Evolutionary conservation across 2,113 vertebrate species (phyloP).

Genomic region (Boulengeromyrus knoepffleri): DNA sequence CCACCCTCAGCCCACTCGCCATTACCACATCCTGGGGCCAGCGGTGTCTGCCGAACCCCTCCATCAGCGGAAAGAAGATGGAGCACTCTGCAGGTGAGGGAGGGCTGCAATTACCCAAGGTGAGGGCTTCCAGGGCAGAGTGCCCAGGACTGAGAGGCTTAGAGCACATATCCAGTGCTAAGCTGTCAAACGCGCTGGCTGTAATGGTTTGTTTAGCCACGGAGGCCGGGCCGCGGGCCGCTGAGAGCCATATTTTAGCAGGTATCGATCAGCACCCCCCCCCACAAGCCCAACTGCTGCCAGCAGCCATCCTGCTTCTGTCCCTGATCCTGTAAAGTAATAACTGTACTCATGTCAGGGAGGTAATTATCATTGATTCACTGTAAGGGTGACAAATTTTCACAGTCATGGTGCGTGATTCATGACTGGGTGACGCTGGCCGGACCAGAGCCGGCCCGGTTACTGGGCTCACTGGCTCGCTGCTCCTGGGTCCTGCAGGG

Average conservation of each 20-base stretch:
- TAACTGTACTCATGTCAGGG: conserved; percentile 95
- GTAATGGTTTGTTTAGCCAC: conserved; percentile 83
- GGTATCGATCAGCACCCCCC: conserved; percentile 78
- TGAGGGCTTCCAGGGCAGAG: conserved; percentile 44
- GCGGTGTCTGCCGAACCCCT: conserved; percentile 55
- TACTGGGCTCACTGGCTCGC: conserved; percentile 25
- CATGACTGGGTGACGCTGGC: conserved; percentile 67
- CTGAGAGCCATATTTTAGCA: conserved; percentile 82
- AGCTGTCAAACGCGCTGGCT: conserved; percentile 62
- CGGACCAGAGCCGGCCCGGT: conserved; percentile 34
- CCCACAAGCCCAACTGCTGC: conserved; percentile 70
- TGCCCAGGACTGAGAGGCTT: conserved; percentile 61
- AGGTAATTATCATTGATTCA: conserved; percentile 99
- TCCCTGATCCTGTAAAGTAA: conserved; percentile 97
- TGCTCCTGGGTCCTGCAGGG: not conserved
- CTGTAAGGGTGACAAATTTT: conserved; percentile 80
- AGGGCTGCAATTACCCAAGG: conserved; percentile 38
- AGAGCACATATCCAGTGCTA: conserved; percentile 66
- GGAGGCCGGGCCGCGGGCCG: conserved; percentile 75
- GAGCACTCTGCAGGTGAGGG: conserved; percentile 37
- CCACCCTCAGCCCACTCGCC: not conserved
- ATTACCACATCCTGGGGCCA: conserved; percentile 56
- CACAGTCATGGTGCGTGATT: conserved; percentile 74
- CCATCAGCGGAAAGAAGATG: conserved; percentile 55
- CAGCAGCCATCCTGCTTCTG: conserved; percentile 76